Percentiles rank a stretch among this genome's conserved stretches.
Evolutionary conservation across 2,797 vertebrate genomes (phyloP).

Genomic region (Aeoliscus strigatus): DNA sequence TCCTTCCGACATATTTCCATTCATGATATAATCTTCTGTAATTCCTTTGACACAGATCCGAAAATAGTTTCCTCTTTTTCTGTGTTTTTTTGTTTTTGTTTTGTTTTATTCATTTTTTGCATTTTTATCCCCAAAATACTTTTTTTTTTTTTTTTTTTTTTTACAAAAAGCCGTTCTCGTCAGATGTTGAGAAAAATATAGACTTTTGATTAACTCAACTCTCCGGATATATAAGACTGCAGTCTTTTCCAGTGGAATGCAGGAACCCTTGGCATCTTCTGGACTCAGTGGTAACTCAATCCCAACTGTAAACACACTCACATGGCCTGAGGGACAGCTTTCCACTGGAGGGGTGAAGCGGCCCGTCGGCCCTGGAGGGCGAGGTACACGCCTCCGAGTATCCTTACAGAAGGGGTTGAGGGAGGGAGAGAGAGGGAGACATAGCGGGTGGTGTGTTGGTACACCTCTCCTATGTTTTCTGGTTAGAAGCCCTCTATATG

Average conservation of each 20-base stretch:
- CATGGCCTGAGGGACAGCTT: constrained; percentile 17
- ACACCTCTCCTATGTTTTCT: constrained; percentile 37
- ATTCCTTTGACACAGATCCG: constrained; percentile 62
- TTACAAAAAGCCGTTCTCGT: constrained; percentile 72
- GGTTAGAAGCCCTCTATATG: constrained; percentile 96
- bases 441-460: constrained; percentile 22
- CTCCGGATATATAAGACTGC: constrained; percentile 54
- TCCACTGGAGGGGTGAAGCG: constrained; percentile 6
- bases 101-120: constrained; percentile 55
- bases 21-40: constrained; percentile 51
- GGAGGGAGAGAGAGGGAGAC: constrained; percentile 30
- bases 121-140: constrained; percentile 81
- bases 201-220: constrained; percentile 71
- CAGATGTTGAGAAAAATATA: constrained; percentile 79
- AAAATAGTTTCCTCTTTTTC: constrained; percentile 73
- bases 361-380: constrained; percentile 36
- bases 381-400: constrained; percentile 33
- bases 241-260: constrained; percentile 51
- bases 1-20: constrained; percentile 58
- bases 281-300: constrained; percentile 43
- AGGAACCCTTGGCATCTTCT: constrained; percentile 38
- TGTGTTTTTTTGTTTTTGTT: constrained; percentile 37
- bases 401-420: constrained; percentile 60
- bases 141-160: too few species aligned
- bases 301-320: constrained; percentile 54